These are phyloP conservation scores for Drosophila pruinosa DNA, from an alignment of 1,140 invertebrate species.

Conservation along the genomic window DNA sequence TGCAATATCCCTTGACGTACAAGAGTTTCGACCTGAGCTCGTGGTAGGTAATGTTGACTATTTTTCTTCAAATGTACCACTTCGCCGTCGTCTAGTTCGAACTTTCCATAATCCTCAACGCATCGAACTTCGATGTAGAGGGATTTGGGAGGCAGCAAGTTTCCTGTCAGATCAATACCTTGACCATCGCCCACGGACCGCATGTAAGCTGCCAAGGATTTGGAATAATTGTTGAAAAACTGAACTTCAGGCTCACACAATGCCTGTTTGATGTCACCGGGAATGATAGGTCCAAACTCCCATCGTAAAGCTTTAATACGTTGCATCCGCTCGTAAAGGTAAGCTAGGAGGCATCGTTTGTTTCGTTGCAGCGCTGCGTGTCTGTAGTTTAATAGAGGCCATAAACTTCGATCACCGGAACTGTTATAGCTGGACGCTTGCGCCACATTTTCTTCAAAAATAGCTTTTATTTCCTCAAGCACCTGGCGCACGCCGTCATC, in stretches of 20 bases:
- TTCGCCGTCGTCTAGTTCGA: slow-evolving; percentile 96
- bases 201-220: slow-evolving; percentile 95
- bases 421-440: slow-evolving; percentile 86
- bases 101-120: slow-evolving; percentile 94
- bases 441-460: slow-evolving; percentile 89
- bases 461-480: slow-evolving; percentile 89
- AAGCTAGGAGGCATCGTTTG: slow-evolving; percentile 94
- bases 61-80: slow-evolving; percentile 95
- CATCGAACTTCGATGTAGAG: slow-evolving; percentile 96
- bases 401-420: slow-evolving; percentile 83
- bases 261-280: slow-evolving; percentile 91
- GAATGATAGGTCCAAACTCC: slow-evolving; percentile 96
- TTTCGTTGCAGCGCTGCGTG: slow-evolving; percentile 94
- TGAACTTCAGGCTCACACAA: slow-evolving; percentile 91
- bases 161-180: slow-evolving; percentile 93
- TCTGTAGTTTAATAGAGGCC: slow-evolving; percentile 90
- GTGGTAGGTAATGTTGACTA: slow-evolving; percentile 94
- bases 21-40: slow-evolving; percentile 94
- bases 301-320: slow-evolving; percentile 93
- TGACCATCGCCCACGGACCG: slow-evolving; percentile 91
- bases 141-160: slow-evolving; percentile 95
- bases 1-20: slow-evolving; percentile 96
- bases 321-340: slow-evolving; percentile 92
- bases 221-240: slow-evolving; percentile 95
- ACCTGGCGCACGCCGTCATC: slow-evolving; percentile 88